These are phyloP conservation scores for Xylocopa sonorina DNA, from an alignment of 1,140 invertebrate genomes.

Conservation along the genomic window DNA sequence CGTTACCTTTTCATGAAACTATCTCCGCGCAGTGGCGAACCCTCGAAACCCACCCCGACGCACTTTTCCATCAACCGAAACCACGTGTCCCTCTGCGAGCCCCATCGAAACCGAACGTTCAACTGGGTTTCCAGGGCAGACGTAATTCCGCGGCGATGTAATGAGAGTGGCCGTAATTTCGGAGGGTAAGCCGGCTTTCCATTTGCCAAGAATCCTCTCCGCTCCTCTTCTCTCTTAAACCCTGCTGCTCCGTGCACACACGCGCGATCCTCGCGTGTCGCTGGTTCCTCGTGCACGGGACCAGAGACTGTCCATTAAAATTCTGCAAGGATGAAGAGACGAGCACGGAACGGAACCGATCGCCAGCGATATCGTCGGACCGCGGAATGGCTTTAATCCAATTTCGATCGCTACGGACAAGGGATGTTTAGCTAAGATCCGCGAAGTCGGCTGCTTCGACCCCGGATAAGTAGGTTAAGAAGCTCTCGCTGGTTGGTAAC, in stretches of 20 bases:
- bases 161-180: slow-evolving; percentile 41
- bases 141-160: slow-evolving; percentile 42
- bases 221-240: background rate
- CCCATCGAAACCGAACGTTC: background rate
- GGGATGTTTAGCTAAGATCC: slow-evolving; percentile 24
- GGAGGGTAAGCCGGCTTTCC: slow-evolving; percentile 14
- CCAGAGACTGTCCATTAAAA: slow-evolving; percentile 19
- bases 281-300: no score
- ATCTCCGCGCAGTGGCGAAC: no score
- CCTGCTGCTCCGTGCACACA: background rate
- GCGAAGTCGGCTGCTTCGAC: background rate
- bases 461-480: slow-evolving; percentile 24
- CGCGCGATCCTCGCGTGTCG: no score
- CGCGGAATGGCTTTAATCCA: slow-evolving; percentile 29
- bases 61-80: background rate
- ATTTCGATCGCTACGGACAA: slow-evolving; percentile 23
- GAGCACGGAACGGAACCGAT: background rate
- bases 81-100: background rate
- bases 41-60: background rate
- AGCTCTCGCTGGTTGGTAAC: no score
- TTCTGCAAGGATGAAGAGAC: background rate
- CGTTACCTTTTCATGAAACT: no score
- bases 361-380: background rate
- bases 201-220: slow-evolving; percentile 20
- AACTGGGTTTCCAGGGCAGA: slow-evolving; percentile 43